phyloP scores from a whole-genome alignment of 2,797 vertebrate genomes.

The Clarias fuscus region DNA sequence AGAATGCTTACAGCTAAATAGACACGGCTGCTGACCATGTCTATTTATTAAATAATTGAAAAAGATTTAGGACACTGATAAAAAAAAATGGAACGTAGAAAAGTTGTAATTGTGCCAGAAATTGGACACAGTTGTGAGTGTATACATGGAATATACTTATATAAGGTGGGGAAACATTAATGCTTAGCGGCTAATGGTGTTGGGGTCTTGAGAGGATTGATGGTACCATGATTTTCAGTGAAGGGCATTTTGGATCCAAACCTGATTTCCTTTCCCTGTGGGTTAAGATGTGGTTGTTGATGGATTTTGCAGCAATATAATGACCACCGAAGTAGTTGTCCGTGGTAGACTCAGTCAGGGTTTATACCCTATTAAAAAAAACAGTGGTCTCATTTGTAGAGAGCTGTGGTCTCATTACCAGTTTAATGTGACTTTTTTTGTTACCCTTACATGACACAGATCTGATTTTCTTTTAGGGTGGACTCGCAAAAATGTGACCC shows the following conservation, averaged over 20 bases:
- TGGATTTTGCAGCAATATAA: conserved; percentile 6
- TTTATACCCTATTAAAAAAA: conserved; percentile 18
- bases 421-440: no score
- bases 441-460: no score
- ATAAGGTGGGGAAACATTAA: background rate
- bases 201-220: background rate
- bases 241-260: background rate
- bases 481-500: no score
- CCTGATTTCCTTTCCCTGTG: conserved; percentile 3
- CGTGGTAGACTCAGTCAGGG: background rate
- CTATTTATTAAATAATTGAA: background rate
- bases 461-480: no score
- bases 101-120: background rate
- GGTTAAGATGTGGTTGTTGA: background rate
- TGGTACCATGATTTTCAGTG: conserved; percentile 1
- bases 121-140: background rate
- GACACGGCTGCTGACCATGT: background rate
- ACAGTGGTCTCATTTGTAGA: background rate
- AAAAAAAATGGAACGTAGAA: background rate
- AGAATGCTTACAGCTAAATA: background rate
- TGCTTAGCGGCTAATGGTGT: background rate
- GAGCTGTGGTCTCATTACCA: no score
- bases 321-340: conserved; percentile 2
- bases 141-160: background rate
- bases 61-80: background rate